These are phyloP conservation scores for Arizona elegans DNA, from an alignment of 2,113 vertebrate species.

Conservation along the genomic window DNA sequence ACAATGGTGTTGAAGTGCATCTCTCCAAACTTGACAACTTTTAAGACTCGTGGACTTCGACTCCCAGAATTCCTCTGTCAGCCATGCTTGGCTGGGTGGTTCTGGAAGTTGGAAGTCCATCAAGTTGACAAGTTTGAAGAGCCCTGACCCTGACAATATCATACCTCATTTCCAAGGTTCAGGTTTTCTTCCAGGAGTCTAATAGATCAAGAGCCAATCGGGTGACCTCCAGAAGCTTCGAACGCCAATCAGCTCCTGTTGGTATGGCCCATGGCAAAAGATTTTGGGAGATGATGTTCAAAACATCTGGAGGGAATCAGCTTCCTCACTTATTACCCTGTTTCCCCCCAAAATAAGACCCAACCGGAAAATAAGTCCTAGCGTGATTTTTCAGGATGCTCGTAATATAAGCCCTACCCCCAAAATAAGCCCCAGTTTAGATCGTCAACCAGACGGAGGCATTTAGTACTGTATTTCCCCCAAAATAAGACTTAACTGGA, in stretches of 20 bases:
- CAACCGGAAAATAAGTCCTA: no score
- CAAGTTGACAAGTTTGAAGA: no score
- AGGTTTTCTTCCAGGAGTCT: neutral
- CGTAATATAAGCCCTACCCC: no score
- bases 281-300: neutral
- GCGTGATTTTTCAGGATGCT: no score
- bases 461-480: no score
- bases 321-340: neutral
- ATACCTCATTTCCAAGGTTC: neutral
- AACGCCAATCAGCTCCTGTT: neutral
- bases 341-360: no score
- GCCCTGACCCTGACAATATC: neutral
- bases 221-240: neutral
- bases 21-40: neutral
- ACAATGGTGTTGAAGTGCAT: neutral
- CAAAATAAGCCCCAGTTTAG: no score
- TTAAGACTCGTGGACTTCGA: neutral
- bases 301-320: neutral
- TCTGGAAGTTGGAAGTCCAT: no score
- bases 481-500: no score
- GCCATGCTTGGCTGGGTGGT: no score
- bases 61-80: neutral
- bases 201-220: neutral
- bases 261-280: neutral
- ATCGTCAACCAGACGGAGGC: no score